phyloP scores from a whole-genome alignment of 2,888 invertebrate species.

The Caenorhabditis uteleia region DNA sequence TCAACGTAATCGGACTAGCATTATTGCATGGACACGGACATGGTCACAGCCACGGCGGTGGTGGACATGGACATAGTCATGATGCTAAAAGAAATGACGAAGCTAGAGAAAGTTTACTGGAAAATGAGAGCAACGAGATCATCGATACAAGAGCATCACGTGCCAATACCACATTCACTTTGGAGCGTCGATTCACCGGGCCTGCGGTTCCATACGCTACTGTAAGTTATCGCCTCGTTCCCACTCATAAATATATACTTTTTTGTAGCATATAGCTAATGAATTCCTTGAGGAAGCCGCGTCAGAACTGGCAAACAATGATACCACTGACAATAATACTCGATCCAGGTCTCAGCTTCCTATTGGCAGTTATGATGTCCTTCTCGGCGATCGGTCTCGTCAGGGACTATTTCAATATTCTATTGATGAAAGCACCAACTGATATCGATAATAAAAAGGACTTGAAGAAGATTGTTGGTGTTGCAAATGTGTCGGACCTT shows the following conservation, averaged over 20 bases:
- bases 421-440: slow-evolving; percentile 96
- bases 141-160: not conserved
- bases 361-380: slow-evolving; percentile 42
- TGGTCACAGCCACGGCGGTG: not conserved
- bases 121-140: slow-evolving; percentile 12
- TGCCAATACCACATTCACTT: not conserved
- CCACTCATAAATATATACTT: too few species aligned
- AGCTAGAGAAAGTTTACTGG: slow-evolving; percentile 9
- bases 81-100: slow-evolving; percentile 1
- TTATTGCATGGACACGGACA: slow-evolving; percentile 22
- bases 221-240: too few species aligned
- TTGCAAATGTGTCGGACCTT: slow-evolving; percentile 72
- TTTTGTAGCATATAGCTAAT: too few species aligned
- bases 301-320: too few species aligned
- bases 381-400: slow-evolving; percentile 72
- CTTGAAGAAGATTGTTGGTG: slow-evolving; percentile 70
- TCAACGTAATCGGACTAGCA: too few species aligned
- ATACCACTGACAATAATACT: too few species aligned
- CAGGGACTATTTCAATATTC: slow-evolving; percentile 89
- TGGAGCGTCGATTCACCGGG: slow-evolving; percentile 4
- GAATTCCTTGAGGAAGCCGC: too few species aligned
- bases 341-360: too few species aligned
- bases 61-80: not conserved
- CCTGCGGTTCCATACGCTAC: not conserved
- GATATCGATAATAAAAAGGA: slow-evolving; percentile 80